Conservation (phyloP, 2,888 invertebrate species). For the Hipparchia sbordonii region DNA sequence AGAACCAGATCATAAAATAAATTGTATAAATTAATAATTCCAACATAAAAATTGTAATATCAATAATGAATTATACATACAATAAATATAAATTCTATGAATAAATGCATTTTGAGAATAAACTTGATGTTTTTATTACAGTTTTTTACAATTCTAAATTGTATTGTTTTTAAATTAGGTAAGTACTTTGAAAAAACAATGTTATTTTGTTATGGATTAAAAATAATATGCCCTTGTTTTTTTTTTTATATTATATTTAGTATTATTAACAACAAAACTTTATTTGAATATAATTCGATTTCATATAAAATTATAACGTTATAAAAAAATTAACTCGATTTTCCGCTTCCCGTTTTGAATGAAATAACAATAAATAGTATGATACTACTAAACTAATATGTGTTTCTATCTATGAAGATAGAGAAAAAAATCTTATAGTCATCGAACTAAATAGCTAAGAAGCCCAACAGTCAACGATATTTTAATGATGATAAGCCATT, state of each 20-base stretch:
- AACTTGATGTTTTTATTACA: constrained; percentile 18
- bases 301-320: not conserved
- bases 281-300: not conserved
- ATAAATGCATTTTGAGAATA: constrained; percentile 16
- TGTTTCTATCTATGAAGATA: too few species aligned
- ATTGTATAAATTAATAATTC: constrained; percentile 16
- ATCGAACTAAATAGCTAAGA: too few species aligned
- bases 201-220: not conserved
- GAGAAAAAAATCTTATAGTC: too few species aligned
- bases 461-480: too few species aligned
- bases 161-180: constrained; percentile 8
- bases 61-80: constrained; percentile 23
- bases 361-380: not conserved
- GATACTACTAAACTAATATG: too few species aligned
- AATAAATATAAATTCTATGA: constrained; percentile 24
- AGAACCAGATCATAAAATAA: constrained; percentile 16
- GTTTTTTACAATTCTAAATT: constrained; percentile 8
- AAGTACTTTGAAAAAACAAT: not conserved
- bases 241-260: not conserved
- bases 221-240: not conserved
- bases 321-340: not conserved
- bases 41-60: constrained; percentile 12
- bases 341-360: not conserved
- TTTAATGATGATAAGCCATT: too few species aligned
- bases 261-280: not conserved